Evolutionary conservation across 2,888 invertebrate genomes (phyloP).

Genomic region (Altica lythri): DNA sequence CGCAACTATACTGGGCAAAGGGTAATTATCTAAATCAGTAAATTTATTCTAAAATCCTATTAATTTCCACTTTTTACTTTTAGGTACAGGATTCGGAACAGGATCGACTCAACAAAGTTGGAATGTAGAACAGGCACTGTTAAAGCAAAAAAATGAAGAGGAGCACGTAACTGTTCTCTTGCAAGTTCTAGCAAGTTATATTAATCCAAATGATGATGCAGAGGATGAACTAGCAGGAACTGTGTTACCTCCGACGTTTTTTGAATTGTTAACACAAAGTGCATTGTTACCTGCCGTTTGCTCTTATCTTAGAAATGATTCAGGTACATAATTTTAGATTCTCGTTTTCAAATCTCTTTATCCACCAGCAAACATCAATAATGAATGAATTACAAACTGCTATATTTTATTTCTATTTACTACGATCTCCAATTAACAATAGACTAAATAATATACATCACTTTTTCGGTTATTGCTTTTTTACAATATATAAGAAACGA

Average conservation of each 20-base stretch:
- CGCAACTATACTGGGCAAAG: slow-evolving; percentile 91
- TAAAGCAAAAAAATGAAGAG: slow-evolving; percentile 88
- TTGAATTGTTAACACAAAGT: slow-evolving; percentile 78
- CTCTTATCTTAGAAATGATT: slow-evolving; percentile 91
- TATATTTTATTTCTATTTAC: no score
- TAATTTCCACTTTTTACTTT: slow-evolving; percentile 1
- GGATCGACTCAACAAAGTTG: slow-evolving; percentile 94
- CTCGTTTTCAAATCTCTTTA: no score
- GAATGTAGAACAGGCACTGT: slow-evolving; percentile 94
- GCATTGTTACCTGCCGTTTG: slow-evolving; percentile 86
- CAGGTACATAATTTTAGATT: no score
- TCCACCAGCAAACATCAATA: no score
- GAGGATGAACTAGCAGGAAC: slow-evolving; percentile 56
- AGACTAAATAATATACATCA: no score
- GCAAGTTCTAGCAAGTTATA: slow-evolving; percentile 84
- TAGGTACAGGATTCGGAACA: slow-evolving; percentile 88
- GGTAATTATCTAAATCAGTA: slow-evolving; percentile 59
- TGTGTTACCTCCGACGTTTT: slow-evolving; percentile 70
- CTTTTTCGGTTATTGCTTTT: no score
- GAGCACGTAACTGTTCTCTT: slow-evolving; percentile 81
- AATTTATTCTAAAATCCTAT: no score
- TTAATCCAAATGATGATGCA: slow-evolving; percentile 72
- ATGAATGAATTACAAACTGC: no score
- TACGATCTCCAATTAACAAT: no score
- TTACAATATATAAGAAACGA: neutral